A percentile compares a stretch with the other conserved stretches of the same genome.
Evolutionary conservation across 2,113 vertebrate species (phyloP).

Genomic region (Coracopsis vasa): DNA sequence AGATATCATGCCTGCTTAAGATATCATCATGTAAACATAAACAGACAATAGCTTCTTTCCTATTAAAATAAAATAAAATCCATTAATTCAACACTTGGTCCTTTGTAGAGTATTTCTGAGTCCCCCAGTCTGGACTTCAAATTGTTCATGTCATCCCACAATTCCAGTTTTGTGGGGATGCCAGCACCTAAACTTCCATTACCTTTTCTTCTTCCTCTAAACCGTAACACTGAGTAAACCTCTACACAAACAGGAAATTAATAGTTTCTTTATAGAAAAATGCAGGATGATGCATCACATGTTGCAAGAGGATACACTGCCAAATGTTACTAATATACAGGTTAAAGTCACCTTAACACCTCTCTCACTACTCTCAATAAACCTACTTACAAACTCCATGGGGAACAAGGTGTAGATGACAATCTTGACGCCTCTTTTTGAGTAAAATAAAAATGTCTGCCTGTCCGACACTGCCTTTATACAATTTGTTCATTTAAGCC

Average conservation of each 20-base stretch:
- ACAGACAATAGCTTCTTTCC: not conserved
- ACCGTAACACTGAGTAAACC: not conserved
- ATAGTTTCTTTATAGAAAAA: not conserved
- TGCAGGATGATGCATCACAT: not conserved
- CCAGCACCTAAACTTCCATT: not conserved
- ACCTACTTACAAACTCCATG: not conserved
- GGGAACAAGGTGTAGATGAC: not conserved
- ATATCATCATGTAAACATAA: not conserved
- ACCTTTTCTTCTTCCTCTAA: not conserved
- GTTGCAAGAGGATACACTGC: not conserved
- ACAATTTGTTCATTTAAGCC: not conserved
- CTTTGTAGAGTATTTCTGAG: not conserved
- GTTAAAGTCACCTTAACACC: not conserved
- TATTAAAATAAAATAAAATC: not conserved
- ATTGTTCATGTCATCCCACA: rapidly evolving
- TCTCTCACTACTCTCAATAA: not conserved
- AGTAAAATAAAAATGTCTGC: not conserved
- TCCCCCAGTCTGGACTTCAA: not conserved
- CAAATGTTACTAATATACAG: not conserved
- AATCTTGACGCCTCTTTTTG: not conserved
- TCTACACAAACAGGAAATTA: not conserved
- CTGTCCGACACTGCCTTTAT: not conserved
- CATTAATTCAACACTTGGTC: not conserved
- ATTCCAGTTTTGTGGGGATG: not conserved
- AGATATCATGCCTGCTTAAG: not conserved